A percentile compares a stretch with the other conserved stretches of the same genome.
phyloP scores from a whole-genome alignment of 1,140 invertebrate species.

The Pseudoatta argentina region DNA sequence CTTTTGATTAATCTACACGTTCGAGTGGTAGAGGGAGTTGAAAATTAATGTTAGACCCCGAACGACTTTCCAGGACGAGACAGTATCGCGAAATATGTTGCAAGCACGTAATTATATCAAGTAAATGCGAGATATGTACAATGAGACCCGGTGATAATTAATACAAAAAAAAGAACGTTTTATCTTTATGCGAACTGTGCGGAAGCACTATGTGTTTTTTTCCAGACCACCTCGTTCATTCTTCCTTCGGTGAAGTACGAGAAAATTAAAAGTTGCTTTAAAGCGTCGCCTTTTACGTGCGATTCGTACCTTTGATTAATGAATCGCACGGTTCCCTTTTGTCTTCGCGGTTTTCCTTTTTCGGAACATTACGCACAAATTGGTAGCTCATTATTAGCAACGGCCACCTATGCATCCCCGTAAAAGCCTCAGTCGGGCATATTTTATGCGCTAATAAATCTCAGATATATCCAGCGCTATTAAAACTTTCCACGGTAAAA shows the following conservation, averaged over 20 bases:
- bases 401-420: not conserved
- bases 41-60: conserved; percentile 59
- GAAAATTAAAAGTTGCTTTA: conserved; percentile 50
- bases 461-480: conserved; percentile 24
- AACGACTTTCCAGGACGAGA: not conserved
- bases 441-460: conserved; percentile 48
- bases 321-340: conserved; percentile 14
- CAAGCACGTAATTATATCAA: conserved; percentile 15
- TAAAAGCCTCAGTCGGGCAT: conserved; percentile 15
- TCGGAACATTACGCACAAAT: conserved; percentile 21
- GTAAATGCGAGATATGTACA: not conserved
- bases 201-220: not conserved
- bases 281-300: not conserved
- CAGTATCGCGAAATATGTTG: conserved; percentile 8
- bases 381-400: conserved; percentile 36
- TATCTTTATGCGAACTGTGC: not conserved
- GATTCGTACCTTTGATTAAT: conserved; percentile 46
- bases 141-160: conserved; percentile 25
- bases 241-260: not conserved
- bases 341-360: not conserved
- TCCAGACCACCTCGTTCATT: not conserved
- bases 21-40: not conserved
- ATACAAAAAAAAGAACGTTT: not conserved
- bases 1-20: conserved; percentile 52
- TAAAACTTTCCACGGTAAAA: conserved; percentile 31